Base-by-base conservation (phyloP, 2,888 invertebrate genomes). In the Agriopis aurantiaria region DNA sequence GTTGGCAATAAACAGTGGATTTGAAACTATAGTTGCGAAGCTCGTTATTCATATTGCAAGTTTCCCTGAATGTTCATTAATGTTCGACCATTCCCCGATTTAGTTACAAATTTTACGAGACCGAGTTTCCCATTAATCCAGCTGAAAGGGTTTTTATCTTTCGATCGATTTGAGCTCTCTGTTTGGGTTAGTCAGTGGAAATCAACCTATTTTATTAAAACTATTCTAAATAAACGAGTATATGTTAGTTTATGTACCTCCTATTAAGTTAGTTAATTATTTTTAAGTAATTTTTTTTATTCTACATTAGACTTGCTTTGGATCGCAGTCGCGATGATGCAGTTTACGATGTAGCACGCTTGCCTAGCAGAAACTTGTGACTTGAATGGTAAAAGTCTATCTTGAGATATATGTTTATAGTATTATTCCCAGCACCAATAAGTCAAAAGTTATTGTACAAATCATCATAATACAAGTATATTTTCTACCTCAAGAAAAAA, bases 31-130 rank as follows among this genome's bases (percentile, higher is more conserved):
- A 74, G 68, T 65, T 72, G 51, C 41, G 70, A 72, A 63, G 60
- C 73, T 72, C 71, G 68, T 76, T 71, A 76, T 69, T 74, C 65
- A 73, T 72, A 72, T 67, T 73, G 68, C 71, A 74, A 74, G 65
- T 71, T 76, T 71, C 72, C 67, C 64, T 59, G 56, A 69, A 51
- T 61, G 55, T 53, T 65, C 59, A 49, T 63, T 72, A 68, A 70
- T 69, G 65, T 72, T 75, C 56, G 64, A 60, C 53, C 14, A 67
- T 53, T 69, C 23, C 17, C 60, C 14, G 63, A 67, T 67, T 68
- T 72, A 53, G 66, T 58, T 55, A 57, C 70, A 65, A 63, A 69
- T 69, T 73, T 75, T 67, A 69, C 70, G 70, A 68, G 64, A 56
- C 59, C 49, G 65, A 72, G 66, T 73, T 74, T 65, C 49, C 58